Conservation (phyloP, 2,888 invertebrate species). For the Diaphora mendica region DNA sequence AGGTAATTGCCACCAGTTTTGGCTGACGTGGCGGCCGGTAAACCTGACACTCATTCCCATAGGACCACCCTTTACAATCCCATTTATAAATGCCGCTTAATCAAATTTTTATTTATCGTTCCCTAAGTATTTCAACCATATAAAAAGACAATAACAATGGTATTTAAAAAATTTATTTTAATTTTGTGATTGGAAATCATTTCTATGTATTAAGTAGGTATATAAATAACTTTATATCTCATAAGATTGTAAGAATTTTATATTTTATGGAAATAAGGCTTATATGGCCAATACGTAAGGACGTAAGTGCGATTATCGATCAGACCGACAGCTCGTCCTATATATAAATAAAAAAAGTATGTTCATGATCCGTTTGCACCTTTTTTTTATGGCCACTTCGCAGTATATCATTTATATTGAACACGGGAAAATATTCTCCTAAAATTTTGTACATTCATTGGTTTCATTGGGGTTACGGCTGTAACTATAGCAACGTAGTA, state of each 20-base stretch:
- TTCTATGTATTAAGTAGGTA: neutral
- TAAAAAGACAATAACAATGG: conserved; percentile 45
- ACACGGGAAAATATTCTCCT: conserved; percentile 58
- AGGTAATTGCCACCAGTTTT: conserved; percentile 85
- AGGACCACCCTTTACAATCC: conserved; percentile 81
- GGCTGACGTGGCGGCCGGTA: conserved; percentile 80
- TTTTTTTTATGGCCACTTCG: conserved; percentile 60
- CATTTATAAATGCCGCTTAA: conserved; percentile 83
- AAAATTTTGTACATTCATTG: conserved; percentile 62
- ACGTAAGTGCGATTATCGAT: conserved; percentile 41
- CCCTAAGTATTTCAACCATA: conserved; percentile 53
- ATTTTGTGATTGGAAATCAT: neutral
- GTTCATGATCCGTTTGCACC: conserved; percentile 56
- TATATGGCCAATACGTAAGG: conserved; percentile 31
- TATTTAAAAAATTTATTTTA: conserved; percentile 33
- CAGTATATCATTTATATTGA: conserved; percentile 59
- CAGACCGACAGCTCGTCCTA: conserved; percentile 36
- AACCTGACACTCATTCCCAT: conserved; percentile 80
- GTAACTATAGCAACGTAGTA: conserved; percentile 53
- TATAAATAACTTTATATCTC: neutral
- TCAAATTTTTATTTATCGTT: conserved; percentile 78
- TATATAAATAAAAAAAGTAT: conserved; percentile 49
- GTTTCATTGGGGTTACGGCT: conserved; percentile 58
- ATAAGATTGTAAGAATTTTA: conserved; percentile 15
- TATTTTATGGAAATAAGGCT: conserved; percentile 39